These are phyloP conservation scores for Sebastes miniatus DNA, from an alignment of 2,797 vertebrate genomes.

Conservation along the genomic window DNA sequence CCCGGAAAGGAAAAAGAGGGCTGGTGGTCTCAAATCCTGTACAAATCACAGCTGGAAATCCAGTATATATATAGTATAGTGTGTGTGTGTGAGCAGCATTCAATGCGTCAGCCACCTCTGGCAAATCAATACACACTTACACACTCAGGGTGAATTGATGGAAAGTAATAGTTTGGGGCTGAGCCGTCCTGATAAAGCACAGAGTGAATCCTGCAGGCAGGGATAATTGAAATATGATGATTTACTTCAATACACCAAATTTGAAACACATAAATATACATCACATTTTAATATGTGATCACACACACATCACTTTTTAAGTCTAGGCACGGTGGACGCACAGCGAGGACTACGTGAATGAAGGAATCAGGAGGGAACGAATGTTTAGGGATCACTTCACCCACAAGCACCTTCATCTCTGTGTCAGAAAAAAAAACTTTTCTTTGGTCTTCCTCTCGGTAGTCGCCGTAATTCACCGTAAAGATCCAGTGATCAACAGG, in stretches of 20 bases:
- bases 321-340: not conserved
- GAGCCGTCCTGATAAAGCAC: slow-evolving; percentile 11
- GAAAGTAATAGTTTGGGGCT: slow-evolving; percentile 27
- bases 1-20: not conserved
- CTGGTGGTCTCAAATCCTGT: slow-evolving; percentile 44
- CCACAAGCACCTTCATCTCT: too few relatives aligned
- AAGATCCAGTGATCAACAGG: too few relatives aligned
- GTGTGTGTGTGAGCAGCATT: not conserved
- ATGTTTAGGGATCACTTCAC: too few relatives aligned
- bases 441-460: too few relatives aligned
- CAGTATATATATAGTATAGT: not conserved
- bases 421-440: too few relatives aligned
- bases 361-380: too few relatives aligned
- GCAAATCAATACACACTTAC: slow-evolving; percentile 62
- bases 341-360: too few relatives aligned
- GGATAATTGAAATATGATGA: slow-evolving; percentile 17
- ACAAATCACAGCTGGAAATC: slow-evolving; percentile 48
- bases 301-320: not conserved
- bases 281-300: not conserved
- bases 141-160: slow-evolving; percentile 23
- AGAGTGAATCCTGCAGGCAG: not conserved
- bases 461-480: too few relatives aligned
- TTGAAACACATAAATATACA: not conserved
- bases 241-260: not conserved
- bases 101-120: slow-evolving; percentile 50